Evolutionary conservation across 1,140 invertebrate species (phyloP).

Genomic region (Drosophila lini): DNA sequence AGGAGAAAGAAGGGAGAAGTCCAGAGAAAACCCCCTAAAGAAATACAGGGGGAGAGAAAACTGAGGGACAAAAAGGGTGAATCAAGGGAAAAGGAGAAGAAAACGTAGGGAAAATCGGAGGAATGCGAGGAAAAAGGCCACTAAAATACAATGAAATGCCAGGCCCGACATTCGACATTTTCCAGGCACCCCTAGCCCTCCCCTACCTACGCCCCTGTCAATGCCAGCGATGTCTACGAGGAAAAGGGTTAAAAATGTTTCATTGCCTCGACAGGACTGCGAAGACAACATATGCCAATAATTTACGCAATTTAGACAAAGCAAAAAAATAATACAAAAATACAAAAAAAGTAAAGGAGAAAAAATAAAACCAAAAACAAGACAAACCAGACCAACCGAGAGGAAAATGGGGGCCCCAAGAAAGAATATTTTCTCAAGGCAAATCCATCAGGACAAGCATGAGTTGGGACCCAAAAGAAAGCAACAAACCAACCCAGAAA

Average conservation of each 20-base stretch:
- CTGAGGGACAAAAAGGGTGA: neutral
- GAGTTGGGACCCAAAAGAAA: slow-evolving; percentile 11
- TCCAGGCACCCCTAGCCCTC: neutral
- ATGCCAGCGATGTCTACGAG: slow-evolving; percentile 65
- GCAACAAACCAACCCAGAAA: neutral
- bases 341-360: slow-evolving; percentile 8
- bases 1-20: too few relatives aligned
- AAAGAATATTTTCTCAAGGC: slow-evolving; percentile 17
- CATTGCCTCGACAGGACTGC: slow-evolving; percentile 63
- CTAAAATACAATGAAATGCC: slow-evolving; percentile 63
- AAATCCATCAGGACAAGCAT: slow-evolving; percentile 38
- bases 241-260: slow-evolving; percentile 80
- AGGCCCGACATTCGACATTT: slow-evolving; percentile 52
- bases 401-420: slow-evolving; percentile 8
- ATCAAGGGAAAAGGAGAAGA: neutral
- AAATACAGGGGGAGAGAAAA: neutral
- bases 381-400: slow-evolving; percentile 2
- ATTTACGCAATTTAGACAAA: slow-evolving; percentile 77
- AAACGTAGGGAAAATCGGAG: neutral
- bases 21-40: slow-evolving; percentile 7
- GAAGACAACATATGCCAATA: slow-evolving; percentile 79
- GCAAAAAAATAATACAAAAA: slow-evolving; percentile 9
- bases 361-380: slow-evolving; percentile 34
- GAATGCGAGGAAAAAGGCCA: slow-evolving; percentile 10
- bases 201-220: slow-evolving; percentile 63